Base-by-base conservation (phyloP, 2,113 vertebrate species). In the Osmerus mordax region DNA sequence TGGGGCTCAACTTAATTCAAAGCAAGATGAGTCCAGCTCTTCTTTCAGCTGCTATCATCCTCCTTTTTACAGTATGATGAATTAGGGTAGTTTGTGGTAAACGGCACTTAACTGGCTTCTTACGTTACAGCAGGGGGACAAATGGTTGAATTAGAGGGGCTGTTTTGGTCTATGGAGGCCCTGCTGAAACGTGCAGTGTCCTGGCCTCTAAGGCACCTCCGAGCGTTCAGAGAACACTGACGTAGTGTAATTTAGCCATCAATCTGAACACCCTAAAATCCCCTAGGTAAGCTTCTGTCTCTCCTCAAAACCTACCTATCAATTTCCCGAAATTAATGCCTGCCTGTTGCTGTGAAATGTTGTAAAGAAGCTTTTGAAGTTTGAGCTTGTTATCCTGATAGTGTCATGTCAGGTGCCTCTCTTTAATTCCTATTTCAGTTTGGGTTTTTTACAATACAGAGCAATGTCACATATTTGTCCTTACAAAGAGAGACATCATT, bases 1-100 rank as follows among this genome's bases (percentile, higher is more conserved):
- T 19, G 63, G 74, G 84, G 60, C 88, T 80, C 65, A 72, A 75
- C 87, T 87, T 81, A 75, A 78, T 70, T 66, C 65, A 51, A 63
- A 73, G 69, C 55, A 77, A 70, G 47, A 11, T 16, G 19, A 61
- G 21, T 25, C 72, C 8, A 14, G 79, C 84, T 90, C 87, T 67
- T 76, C 83, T 92, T 92, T 89, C 91, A 88, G 79, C 69, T 74
- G 86, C 90, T 82, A 88, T 92, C 92, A 93, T 9, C 41, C 76
- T 69, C 68, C 89, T 81, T 84, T 90, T 90, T 85, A 28, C 87
- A 67, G 58, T 79, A 90, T 93, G 92, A 93, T 93, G 88, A 91
- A 93, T 93, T 90, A 91, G 83, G 87, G 81, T 85, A 84, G 82
- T 85, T 87, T 81, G 83, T 89, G 90, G 86, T 85, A 75, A 89